phyloP scores from a whole-genome alignment of 1,140 invertebrate genomes.

The Drosophila mojavensis region DNA sequence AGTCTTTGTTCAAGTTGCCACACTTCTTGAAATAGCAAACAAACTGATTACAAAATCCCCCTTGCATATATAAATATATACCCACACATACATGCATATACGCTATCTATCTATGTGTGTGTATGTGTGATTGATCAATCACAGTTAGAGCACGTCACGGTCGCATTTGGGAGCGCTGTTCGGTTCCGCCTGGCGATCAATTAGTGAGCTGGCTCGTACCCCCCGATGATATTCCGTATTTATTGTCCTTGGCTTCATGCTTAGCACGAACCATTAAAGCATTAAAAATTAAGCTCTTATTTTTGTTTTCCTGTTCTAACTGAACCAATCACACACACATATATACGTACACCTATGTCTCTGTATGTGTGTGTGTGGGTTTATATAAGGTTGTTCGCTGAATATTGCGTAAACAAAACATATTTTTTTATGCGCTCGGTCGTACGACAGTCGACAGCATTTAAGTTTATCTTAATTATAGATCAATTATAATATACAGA shows the following conservation, averaged over 20 bases:
- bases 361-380: slow-evolving; percentile 26
- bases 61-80: not conserved
- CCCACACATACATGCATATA: not conserved
- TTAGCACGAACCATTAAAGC: slow-evolving; percentile 24
- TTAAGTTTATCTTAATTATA: slow-evolving; percentile 80
- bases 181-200: slow-evolving; percentile 59
- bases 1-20: slow-evolving; percentile 41
- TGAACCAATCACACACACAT: slow-evolving; percentile 13
- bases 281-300: slow-evolving; percentile 10
- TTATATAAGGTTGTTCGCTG: slow-evolving; percentile 46
- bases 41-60: slow-evolving; percentile 37
- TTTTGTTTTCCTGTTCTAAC: slow-evolving; percentile 29
- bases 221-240: slow-evolving; percentile 26
- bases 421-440: slow-evolving; percentile 35
- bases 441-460: slow-evolving; percentile 27
- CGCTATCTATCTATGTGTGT: not conserved
- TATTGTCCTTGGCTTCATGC: slow-evolving; percentile 52
- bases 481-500: slow-evolving; percentile 69
- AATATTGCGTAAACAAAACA: slow-evolving; percentile 67
- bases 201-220: slow-evolving; percentile 25
- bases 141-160: slow-evolving; percentile 9
- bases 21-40: slow-evolving; percentile 41
- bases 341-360: not conserved
- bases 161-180: not conserved
- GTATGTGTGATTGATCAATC: slow-evolving; percentile 45